Evolutionary conservation across 2,888 invertebrate species (phyloP).

Genomic region (Mechanitis mazaeus): DNA sequence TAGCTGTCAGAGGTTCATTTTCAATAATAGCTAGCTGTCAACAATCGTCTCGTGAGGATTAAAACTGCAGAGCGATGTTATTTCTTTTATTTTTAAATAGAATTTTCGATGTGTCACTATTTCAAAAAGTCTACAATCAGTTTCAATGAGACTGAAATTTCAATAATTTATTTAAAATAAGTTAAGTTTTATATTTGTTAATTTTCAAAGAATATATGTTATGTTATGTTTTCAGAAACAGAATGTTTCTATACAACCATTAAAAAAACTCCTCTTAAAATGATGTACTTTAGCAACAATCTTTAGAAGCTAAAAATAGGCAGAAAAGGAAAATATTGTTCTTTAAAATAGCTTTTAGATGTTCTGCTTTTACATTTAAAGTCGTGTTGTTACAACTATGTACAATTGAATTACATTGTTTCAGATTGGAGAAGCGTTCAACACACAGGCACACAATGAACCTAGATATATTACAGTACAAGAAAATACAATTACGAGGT

Average conservation of each 20-base stretch:
- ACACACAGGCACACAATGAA: constrained; percentile 37
- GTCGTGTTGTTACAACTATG: background rate
- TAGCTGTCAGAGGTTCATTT: constrained; percentile 18
- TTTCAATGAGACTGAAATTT: background rate
- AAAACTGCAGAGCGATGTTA: constrained; percentile 23
- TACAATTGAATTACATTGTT: constrained; percentile 37
- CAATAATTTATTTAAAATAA: background rate
- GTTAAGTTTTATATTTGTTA: background rate
- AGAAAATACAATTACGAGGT: constrained; percentile 23
- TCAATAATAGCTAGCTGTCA: constrained; percentile 25
- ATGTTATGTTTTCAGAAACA: no score
- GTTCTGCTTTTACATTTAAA: no score
- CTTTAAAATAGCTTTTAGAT: no score
- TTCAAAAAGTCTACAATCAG: background rate
- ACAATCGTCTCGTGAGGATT: constrained; percentile 22
- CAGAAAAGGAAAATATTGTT: no score
- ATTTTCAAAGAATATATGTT: no score
- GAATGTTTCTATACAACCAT: no score
- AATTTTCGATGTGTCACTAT: background rate
- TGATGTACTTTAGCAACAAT: no score
- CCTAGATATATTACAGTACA: constrained; percentile 18
- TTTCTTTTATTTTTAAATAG: constrained; percentile 19
- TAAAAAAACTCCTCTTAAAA: no score
- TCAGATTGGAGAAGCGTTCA: constrained; percentile 51
- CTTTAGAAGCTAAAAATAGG: no score